These are phyloP conservation scores for Lutjanus argentimaculatus DNA, from an alignment of 2,797 vertebrate genomes.

Conservation along the genomic window DNA sequence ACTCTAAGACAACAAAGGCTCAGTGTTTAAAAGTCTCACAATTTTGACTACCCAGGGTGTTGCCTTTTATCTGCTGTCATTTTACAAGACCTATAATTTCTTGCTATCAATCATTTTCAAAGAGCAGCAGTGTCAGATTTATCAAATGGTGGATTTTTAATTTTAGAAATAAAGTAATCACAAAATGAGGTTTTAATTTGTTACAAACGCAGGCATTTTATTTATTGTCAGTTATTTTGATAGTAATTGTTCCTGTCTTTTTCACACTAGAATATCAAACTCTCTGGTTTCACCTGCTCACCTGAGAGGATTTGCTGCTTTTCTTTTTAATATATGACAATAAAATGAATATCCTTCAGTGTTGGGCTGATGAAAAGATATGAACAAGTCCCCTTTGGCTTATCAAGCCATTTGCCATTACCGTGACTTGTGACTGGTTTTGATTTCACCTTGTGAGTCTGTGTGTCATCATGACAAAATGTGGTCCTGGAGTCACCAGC, in stretches of 20 bases:
- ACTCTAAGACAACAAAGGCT: constrained; percentile 25
- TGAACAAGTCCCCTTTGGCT: neutral
- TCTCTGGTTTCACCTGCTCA: neutral
- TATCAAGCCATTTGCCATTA: neutral
- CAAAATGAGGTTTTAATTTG: neutral
- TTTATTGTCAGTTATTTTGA: neutral
- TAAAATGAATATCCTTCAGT: neutral
- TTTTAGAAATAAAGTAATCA: constrained; percentile 20
- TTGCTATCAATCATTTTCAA: constrained; percentile 15
- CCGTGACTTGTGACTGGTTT: too few species aligned
- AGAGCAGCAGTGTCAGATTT: neutral
- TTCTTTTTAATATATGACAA: neutral
- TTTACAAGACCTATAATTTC: constrained; percentile 7
- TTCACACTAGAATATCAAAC: neutral
- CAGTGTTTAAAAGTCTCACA: constrained; percentile 4
- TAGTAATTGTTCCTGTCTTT: neutral
- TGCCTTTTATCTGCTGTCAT: constrained; percentile 29
- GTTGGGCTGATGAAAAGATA: neutral
- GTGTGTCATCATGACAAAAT: too few species aligned
- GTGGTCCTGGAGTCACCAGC: too few species aligned
- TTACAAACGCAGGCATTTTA: neutral
- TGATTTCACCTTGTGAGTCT: too few species aligned
- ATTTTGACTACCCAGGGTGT: neutral
- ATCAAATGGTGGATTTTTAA: constrained; percentile 8
- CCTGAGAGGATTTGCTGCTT: neutral